phyloP scores from a whole-genome alignment of 2,113 vertebrate genomes.

The Neogale vison region DNA sequence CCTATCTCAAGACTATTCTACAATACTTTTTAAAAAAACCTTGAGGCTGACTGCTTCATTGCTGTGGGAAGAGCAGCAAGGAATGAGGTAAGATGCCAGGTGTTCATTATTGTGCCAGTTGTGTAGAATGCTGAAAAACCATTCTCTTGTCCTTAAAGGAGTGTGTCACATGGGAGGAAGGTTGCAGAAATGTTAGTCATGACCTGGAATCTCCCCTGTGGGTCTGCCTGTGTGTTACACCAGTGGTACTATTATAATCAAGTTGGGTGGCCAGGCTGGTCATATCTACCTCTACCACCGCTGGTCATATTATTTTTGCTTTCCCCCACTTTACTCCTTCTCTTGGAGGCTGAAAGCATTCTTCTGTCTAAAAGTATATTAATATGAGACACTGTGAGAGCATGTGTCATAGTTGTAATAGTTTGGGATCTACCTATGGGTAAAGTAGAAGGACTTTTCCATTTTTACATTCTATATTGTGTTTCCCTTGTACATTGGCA shows the following conservation, averaged over 20 bases:
- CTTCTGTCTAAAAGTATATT: not conserved
- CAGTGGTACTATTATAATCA: not conserved
- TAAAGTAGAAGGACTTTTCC: not conserved
- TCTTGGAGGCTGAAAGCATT: not conserved
- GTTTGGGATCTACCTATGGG: not conserved
- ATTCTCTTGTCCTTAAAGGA: not conserved
- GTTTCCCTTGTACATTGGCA: not conserved
- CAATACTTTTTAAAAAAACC: not conserved
- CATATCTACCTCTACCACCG: not conserved
- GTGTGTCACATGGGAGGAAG: not conserved
- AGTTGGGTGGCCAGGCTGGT: not conserved
- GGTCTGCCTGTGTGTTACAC: not conserved
- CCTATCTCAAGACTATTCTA: not conserved
- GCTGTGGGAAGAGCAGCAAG: not conserved
- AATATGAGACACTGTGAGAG: not conserved
- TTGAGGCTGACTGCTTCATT: not conserved
- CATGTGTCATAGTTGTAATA: not conserved
- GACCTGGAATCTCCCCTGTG: not conserved
- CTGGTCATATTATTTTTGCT: not conserved
- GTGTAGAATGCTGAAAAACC: not conserved
- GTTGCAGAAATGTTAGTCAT: not conserved
- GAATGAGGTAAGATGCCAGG: not conserved
- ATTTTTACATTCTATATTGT: not conserved
- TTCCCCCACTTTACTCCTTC: not conserved
- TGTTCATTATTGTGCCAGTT: not conserved